Evolutionary conservation across 2,113 vertebrate species (phyloP), one percentile per base, ranked within the genome.

Genomic region (Etheostoma spectabile): DNA sequence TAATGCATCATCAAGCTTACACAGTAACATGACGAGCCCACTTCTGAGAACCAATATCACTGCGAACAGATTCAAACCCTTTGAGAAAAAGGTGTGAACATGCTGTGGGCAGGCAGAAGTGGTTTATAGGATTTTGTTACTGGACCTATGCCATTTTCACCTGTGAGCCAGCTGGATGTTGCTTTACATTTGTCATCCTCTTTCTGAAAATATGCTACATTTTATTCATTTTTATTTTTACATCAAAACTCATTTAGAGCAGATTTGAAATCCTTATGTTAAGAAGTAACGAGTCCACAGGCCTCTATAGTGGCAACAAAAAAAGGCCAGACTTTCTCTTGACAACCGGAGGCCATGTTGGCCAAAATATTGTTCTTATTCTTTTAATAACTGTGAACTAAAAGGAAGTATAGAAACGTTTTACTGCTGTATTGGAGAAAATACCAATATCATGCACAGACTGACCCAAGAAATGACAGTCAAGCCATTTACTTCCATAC

Each of bases 401-500:
- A 60, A 80, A 64, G 55, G 60, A 68, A 42, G 12, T 51, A 69
- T 27, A 63, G 57, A 82, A 46, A 64, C 48, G 56, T 51, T 5
- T 57, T 33, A 59, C 42, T 13, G 24, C 77, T 57, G 16, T 35
- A n/a, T 80, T 46, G 51, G 77, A 70, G 55, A 77, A 35, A 65
- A 48, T n/a, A 46, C 45, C 69, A 69, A 85, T 87, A 82, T 84
- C 71, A 55, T 76, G 72, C 42, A 51, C 69, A 83, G 78, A 74
- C 74, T 75, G 62, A 78, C 18, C 63, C 18, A 45, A 65, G 63
- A 79, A 85, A 77, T 87, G 83, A 92, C 88, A 94, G 87, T 45
- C 66, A 57, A 61, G 16, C 78, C 91, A 89, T 93, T 95, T 89
- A 91, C 68, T 64, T 66, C 63, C 69, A 66, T 27, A 63, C 79